These are phyloP conservation scores for Protodeltote pygarga DNA, from an alignment of 2,888 invertebrate genomes.

Conservation along the genomic window DNA sequence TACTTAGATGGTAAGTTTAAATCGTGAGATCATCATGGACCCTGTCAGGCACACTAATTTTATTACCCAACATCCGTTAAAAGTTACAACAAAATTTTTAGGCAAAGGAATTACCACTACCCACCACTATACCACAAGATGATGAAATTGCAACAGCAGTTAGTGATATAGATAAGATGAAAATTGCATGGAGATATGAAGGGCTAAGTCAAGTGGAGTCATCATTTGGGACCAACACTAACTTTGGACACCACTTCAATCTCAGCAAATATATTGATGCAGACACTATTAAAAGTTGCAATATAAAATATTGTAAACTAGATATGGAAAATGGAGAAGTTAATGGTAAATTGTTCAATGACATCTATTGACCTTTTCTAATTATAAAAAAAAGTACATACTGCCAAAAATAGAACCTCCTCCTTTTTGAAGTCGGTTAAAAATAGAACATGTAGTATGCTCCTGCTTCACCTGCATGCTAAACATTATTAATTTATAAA, in stretches of 20 bases:
- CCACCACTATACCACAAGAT: constrained; percentile 78
- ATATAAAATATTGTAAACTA: constrained; percentile 87
- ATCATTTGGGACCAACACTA: constrained; percentile 78
- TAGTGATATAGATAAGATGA: constrained; percentile 88
- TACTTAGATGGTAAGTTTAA: no score
- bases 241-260: constrained; percentile 94
- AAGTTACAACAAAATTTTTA: constrained; percentile 56
- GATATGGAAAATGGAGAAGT: constrained; percentile 44
- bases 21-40: no score
- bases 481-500: no score
- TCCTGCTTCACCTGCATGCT: no score
- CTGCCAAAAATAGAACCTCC: no score
- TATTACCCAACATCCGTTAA: constrained; percentile 5
- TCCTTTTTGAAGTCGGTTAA: no score
- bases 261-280: constrained; percentile 90
- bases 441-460: no score
- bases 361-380: no score
- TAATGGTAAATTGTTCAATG: constrained; percentile 50
- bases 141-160: constrained; percentile 66
- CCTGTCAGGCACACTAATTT: not conserved
- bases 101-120: constrained; percentile 85
- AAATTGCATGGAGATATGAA: constrained; percentile 97
- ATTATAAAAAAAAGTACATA: no score
- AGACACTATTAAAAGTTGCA: constrained; percentile 84
- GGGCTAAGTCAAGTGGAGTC: constrained; percentile 89